These are phyloP conservation scores for Ryuthela nishihirai DNA, from an alignment of 2,888 invertebrate species.

Conservation along the genomic window DNA sequence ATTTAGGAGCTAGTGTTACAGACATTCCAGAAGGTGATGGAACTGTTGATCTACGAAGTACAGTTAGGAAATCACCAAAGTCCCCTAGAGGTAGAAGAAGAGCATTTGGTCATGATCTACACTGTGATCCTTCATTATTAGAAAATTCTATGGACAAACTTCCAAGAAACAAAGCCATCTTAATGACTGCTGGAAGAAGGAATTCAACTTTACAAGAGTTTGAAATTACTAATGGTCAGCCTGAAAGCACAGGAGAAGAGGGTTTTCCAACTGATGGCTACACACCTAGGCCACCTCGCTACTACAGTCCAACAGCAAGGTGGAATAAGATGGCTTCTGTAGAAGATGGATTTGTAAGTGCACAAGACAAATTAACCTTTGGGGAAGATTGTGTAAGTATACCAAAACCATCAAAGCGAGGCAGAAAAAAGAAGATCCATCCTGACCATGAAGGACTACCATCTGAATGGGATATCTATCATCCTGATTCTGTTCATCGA, in stretches of 20 bases:
- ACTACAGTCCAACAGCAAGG: constrained; percentile 29
- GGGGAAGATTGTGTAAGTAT: constrained; percentile 28
- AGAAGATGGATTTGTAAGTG: constrained; percentile 34
- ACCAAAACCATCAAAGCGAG: constrained; percentile 25
- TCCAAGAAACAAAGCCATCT: constrained; percentile 21
- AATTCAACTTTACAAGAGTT: constrained; percentile 33
- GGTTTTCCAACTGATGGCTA: constrained; percentile 22
- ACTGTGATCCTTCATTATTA: constrained; percentile 30
- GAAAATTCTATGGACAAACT: constrained; percentile 28
- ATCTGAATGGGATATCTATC: constrained; percentile 32
- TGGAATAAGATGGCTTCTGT: constrained; percentile 33
- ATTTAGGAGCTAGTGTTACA: constrained; percentile 20
- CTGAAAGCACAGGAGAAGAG: constrained; percentile 21
- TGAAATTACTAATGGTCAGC: constrained; percentile 35
- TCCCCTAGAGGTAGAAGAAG: constrained; percentile 28
- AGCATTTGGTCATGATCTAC: constrained; percentile 22
- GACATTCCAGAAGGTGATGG: constrained; percentile 18
- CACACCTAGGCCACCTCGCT: constrained; percentile 22
- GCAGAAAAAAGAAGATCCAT: constrained; percentile 17
- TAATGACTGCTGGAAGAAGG: constrained; percentile 20
- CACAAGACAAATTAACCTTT: constrained; percentile 18
- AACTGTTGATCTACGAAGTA: constrained; percentile 16
- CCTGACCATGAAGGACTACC: constrained; percentile 23
- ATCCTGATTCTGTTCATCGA: constrained; percentile 22
- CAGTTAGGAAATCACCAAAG: constrained; percentile 25